A percentile compares a stretch with the other conserved stretches of the same genome.
Evolutionary conservation across 2,888 invertebrate species (phyloP).

Genomic region (Macrophya alboannulata): DNA sequence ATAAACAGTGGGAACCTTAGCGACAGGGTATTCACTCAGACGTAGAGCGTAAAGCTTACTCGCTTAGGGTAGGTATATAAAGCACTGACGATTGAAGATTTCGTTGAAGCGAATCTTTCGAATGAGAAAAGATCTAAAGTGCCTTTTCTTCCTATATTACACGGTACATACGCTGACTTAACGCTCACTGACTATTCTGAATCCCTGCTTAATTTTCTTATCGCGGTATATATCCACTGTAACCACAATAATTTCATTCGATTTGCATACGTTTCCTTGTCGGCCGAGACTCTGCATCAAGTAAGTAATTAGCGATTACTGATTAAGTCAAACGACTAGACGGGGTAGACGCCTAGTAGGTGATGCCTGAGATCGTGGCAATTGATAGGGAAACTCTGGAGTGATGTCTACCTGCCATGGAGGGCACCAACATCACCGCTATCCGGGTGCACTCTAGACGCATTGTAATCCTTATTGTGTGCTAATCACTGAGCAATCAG

Average conservation of each 20-base stretch:
- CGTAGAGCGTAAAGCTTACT: neutral
- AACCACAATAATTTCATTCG: conserved; percentile 60
- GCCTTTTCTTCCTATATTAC: conserved; percentile 28
- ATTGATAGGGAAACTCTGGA: conserved; percentile 75
- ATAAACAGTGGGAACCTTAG: conserved; percentile 35
- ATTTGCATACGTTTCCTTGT: conserved; percentile 79
- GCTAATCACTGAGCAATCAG: conserved; percentile 64
- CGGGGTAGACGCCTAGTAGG: conserved; percentile 57
- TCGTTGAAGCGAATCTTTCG: conserved; percentile 37
- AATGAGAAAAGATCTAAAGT: conserved; percentile 48
- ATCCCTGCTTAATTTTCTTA: conserved; percentile 41
- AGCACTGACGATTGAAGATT: conserved; percentile 38
- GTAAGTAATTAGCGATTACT: conserved; percentile 80
- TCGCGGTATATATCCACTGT: conserved; percentile 38
- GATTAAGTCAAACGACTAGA: conserved; percentile 79
- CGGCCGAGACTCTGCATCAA: conserved; percentile 74
- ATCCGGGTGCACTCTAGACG: conserved; percentile 44
- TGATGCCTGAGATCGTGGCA: conserved; percentile 70
- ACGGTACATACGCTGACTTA: conserved; percentile 6
- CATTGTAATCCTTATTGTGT: conserved; percentile 67
- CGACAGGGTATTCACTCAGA: conserved; percentile 29
- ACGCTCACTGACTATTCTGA: conserved; percentile 45
- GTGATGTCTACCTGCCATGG: conserved; percentile 71
- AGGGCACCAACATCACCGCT: conserved; percentile 52
- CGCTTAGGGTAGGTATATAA: neutral